Evolutionary conservation across 2,888 invertebrate species (phyloP).

Genomic region (Eucriotettix oculatus): DNA sequence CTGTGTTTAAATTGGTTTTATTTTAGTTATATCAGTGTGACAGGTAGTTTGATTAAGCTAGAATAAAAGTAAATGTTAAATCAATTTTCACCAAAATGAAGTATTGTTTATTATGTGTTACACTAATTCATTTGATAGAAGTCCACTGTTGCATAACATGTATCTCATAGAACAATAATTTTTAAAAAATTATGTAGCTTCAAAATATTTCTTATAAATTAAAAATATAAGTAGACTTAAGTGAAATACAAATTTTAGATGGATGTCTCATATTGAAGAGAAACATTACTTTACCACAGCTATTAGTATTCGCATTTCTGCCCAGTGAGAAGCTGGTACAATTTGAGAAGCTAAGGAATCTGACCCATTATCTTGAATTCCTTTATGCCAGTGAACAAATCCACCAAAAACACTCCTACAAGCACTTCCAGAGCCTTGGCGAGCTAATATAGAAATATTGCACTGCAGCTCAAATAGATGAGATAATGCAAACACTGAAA

Average conservation of each 20-base stretch:
- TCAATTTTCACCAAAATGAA: no score
- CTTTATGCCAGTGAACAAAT: conserved; percentile 84
- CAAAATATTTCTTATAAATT: background rate
- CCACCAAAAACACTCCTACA: conserved; percentile 90
- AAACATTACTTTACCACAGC: conserved; percentile 47
- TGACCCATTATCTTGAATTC: conserved; percentile 40
- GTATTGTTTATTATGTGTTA: no score
- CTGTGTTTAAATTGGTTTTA: no score
- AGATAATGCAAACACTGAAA: conserved; percentile 52
- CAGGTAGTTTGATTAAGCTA: no score
- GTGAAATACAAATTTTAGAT: background rate
- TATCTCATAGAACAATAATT: no score
- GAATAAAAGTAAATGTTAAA: no score
- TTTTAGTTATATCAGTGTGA: no score
- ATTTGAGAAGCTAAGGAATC: conserved; percentile 68
- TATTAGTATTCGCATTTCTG: conserved; percentile 74
- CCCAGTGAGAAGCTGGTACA: conserved; percentile 64
- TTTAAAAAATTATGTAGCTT: no score
- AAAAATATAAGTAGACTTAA: background rate
- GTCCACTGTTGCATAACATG: no score
- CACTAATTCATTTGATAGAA: no score
- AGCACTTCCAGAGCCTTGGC: conserved; percentile 88
- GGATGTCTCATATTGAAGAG: background rate
- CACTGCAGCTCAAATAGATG: conserved; percentile 54
- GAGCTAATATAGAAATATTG: conserved; percentile 60